A percentile compares a stretch with the other conserved stretches of the same genome.
These are phyloP conservation scores for Zaprionus capensis DNA, from an alignment of 1,140 invertebrate genomes.

Conservation along the genomic window DNA sequence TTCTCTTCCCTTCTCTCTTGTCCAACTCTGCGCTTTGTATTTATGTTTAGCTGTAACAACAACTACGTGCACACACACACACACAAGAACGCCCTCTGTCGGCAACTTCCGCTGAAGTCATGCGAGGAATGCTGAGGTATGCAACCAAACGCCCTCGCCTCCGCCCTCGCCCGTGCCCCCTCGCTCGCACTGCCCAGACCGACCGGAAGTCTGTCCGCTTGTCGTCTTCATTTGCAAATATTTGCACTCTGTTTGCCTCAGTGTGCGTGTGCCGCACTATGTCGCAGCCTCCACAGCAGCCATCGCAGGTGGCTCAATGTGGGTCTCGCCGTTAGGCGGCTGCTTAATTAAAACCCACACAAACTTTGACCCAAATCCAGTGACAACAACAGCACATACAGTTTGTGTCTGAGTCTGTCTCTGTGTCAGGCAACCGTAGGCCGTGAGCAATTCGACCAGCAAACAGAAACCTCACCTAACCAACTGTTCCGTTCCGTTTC, in stretches of 20 bases:
- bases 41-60: conserved; percentile 40
- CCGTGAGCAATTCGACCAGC: conserved; percentile 41
- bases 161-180: conserved; percentile 31
- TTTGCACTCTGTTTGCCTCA: conserved; percentile 34
- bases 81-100: conserved; percentile 43
- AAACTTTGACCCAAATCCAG: conserved; percentile 76
- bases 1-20: not conserved
- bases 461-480: not conserved
- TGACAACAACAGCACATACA: conserved; percentile 38
- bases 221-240: conserved; percentile 62
- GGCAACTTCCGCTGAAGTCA: conserved; percentile 69
- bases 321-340: conserved; percentile 59
- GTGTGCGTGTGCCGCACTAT: conserved; percentile 13
- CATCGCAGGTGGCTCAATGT: conserved; percentile 42
- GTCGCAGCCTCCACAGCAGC: conserved; percentile 42
- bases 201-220: conserved; percentile 75
- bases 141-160: conserved; percentile 47
- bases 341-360: conserved; percentile 75
- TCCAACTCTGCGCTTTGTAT: conserved; percentile 32
- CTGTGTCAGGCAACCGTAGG: conserved; percentile 50
- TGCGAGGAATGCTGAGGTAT: conserved; percentile 61
- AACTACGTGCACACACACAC: conserved; percentile 7
- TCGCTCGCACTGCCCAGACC: conserved; percentile 51
- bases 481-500: conserved; percentile 39
- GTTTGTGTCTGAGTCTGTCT: conserved; percentile 23